phyloP scores from a whole-genome alignment of 2,797 vertebrate genomes.

The Arctocebus calabarensis region DNA sequence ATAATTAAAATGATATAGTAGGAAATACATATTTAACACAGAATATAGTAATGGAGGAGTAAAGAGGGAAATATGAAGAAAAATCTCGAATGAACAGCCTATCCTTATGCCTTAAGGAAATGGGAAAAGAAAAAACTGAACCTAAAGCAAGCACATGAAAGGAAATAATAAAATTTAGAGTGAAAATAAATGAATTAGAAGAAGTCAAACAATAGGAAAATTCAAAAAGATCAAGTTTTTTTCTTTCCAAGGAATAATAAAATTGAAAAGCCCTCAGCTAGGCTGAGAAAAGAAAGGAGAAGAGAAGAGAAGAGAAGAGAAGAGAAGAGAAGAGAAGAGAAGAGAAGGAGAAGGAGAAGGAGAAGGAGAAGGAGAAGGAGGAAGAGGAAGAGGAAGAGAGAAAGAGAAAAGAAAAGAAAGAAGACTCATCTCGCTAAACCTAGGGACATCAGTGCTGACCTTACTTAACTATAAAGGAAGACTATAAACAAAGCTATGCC shows the following conservation, averaged over 20 bases:
- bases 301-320: too few relatives aligned
- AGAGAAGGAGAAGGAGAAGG: neutral
- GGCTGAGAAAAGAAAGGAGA: neutral
- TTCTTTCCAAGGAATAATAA: conserved; percentile 26
- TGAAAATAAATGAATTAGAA: conserved; percentile 23
- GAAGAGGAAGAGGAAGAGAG: too few relatives aligned
- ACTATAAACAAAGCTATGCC: neutral
- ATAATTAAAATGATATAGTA: neutral
- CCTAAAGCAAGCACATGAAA: conserved; percentile 24
- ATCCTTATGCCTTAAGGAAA: neutral
- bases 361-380: too few relatives aligned
- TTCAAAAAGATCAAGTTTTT: neutral
- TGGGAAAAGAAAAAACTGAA: neutral
- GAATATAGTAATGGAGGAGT: neutral
- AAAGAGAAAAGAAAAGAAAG: neutral
- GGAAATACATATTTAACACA: conserved; percentile 28
- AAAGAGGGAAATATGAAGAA: neutral
- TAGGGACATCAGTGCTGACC: neutral
- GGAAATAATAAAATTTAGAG: neutral
- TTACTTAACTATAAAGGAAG: neutral
- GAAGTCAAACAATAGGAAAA: neutral
- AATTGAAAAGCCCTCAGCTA: conserved; percentile 11
- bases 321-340: neutral
- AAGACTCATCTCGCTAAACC: neutral
- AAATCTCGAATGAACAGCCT: conserved; percentile 6